Conservation (phyloP, 1,140 invertebrate species). For the Lepidurus packardi region DNA sequence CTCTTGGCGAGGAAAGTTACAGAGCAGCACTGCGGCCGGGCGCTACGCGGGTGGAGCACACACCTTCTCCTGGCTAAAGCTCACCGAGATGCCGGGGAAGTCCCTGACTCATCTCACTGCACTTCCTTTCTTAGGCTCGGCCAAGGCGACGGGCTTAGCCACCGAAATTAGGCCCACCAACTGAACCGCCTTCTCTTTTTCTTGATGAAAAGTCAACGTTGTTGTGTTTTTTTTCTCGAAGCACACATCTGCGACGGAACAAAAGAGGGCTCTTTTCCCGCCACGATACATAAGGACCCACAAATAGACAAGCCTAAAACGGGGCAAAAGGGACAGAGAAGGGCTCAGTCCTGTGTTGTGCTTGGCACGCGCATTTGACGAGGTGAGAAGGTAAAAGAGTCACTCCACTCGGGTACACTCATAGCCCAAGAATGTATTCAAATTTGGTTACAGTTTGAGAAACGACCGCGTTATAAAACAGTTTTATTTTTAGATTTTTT, state of each 20-base stretch:
- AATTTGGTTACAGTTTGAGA: neutral
- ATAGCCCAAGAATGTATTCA: conserved; percentile 10
- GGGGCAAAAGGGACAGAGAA: neutral
- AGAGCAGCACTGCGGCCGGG: neutral
- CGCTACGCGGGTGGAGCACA: neutral
- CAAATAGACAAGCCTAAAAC: conserved; percentile 11
- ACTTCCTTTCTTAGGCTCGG: neutral
- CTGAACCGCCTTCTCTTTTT: no score
- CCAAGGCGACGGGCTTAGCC: neutral
- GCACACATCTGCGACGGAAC: no score
- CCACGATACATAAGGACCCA: neutral
- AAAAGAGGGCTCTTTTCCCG: no score
- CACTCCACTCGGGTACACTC: neutral
- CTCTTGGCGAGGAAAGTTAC: conserved; percentile 14
- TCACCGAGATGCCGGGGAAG: conserved; percentile 8
- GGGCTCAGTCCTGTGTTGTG: neutral
- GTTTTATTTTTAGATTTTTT: neutral
- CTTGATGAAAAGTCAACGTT: conserved; percentile 10
- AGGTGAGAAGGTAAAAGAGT: neutral
- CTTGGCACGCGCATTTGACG: neutral
- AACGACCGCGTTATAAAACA: no score
- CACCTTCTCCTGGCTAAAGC: neutral
- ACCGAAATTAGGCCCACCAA: neutral
- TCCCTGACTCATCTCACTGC: neutral
- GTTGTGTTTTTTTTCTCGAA: neutral